These are phyloP conservation scores for Enteromius fasciolatus DNA, from an alignment of 2,797 vertebrate genomes.

Conservation along the genomic window DNA sequence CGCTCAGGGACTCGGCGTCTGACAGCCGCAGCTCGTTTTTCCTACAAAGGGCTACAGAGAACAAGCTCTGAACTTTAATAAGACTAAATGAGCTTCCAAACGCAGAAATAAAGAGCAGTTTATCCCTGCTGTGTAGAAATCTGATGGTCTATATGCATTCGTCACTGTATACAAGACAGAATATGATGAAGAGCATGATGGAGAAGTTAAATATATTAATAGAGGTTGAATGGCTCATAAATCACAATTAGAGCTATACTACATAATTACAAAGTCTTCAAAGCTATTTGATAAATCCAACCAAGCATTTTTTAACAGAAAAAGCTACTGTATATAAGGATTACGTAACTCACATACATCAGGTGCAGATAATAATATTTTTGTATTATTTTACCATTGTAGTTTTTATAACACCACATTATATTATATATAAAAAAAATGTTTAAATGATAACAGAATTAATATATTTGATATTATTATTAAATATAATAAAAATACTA, in stretches of 20 bases:
- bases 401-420: not conserved
- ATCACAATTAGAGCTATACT: not conserved
- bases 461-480: not conserved
- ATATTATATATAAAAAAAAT: not conserved
- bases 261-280: not conserved
- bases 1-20: constrained; percentile 6
- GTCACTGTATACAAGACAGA: not conserved
- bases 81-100: constrained; percentile 32
- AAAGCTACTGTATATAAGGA: not conserved
- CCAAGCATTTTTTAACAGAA: not conserved
- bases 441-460: too few relatives aligned
- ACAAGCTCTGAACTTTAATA: constrained; percentile 39
- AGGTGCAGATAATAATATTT: not conserved
- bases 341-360: not conserved
- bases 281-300: constrained; percentile 1
- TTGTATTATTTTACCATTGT: not conserved
- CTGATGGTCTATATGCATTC: constrained; percentile 1
- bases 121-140: constrained; percentile 24
- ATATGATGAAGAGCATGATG: not conserved
- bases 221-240: not conserved
- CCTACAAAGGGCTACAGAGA: constrained; percentile 20
- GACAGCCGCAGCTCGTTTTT: constrained; percentile 24
- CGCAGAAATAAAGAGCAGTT: constrained; percentile 1
- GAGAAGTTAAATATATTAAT: not conserved
- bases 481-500: not conserved